These are phyloP conservation scores for Erinaceus europaeus DNA, from an alignment of 2,113 vertebrate genomes.

Conservation along the genomic window DNA sequence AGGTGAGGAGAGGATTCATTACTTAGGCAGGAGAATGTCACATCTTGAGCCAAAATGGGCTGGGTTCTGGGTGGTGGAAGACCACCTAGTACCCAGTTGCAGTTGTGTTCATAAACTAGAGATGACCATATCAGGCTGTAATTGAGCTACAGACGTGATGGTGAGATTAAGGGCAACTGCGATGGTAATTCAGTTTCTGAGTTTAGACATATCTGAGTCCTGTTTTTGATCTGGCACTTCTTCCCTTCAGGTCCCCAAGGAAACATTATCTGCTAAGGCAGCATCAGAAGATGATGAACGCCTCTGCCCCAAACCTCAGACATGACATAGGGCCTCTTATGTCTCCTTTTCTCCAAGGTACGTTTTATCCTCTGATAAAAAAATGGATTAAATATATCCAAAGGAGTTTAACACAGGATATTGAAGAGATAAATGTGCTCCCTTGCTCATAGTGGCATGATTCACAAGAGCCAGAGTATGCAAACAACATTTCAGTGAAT, in stretches of 20 bases:
- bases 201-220: background rate
- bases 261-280: background rate
- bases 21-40: no score
- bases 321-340: background rate
- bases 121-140: background rate
- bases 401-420: background rate
- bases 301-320: background rate
- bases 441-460: background rate
- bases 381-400: background rate
- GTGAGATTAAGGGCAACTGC: background rate
- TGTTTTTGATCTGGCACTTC: background rate
- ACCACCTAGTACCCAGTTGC: no score
- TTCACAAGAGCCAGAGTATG: background rate
- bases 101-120: fast-evolving
- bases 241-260: background rate
- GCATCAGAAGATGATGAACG: background rate
- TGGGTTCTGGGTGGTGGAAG: background rate
- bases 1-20: no score
- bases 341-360: background rate
- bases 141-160: background rate
- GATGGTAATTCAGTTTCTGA: background rate
- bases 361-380: background rate
- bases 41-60: no score
- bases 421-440: background rate
- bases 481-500: background rate